phyloP scores from a whole-genome alignment of 1,140 invertebrate genomes.

The Drosophila kurseongensis region DNA sequence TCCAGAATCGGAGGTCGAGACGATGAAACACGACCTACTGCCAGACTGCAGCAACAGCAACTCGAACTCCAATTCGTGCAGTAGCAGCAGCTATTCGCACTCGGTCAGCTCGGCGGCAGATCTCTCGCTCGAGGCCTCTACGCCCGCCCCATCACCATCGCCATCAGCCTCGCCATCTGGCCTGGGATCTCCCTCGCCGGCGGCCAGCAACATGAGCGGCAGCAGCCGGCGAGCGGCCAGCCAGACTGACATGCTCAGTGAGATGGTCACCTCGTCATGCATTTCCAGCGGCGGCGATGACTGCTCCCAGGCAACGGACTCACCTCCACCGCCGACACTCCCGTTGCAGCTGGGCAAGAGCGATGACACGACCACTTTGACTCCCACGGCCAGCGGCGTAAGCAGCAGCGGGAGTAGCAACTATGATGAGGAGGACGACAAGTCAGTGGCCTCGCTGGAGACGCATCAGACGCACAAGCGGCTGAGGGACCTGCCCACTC shows the following conservation, averaged over 20 bases:
- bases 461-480: slow-evolving; percentile 65
- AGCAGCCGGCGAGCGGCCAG: slow-evolving; percentile 51
- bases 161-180: slow-evolving; percentile 54
- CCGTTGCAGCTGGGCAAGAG: slow-evolving; percentile 4
- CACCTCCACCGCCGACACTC: slow-evolving; percentile 15
- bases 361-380: background rate
- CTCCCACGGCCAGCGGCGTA: slow-evolving; percentile 4
- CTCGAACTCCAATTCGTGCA: slow-evolving; percentile 71
- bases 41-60: slow-evolving; percentile 53
- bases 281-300: slow-evolving; percentile 70
- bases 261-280: slow-evolving; percentile 77
- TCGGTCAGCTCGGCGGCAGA: slow-evolving; percentile 78
- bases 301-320: slow-evolving; percentile 55
- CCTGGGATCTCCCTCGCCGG: slow-evolving; percentile 37
- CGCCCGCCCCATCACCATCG: slow-evolving; percentile 52
- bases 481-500: slow-evolving; percentile 63
- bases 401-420: slow-evolving; percentile 58
- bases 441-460: slow-evolving; percentile 67
- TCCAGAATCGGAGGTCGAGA: slow-evolving; percentile 3
- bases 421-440: slow-evolving; percentile 71
- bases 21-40: slow-evolving; percentile 52
- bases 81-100: slow-evolving; percentile 67
- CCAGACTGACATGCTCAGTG: slow-evolving; percentile 75
- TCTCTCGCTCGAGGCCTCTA: slow-evolving; percentile 77
- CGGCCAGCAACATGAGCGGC: slow-evolving; percentile 36